Percentiles rank a stretch among this genome's conserved stretches.
These are phyloP conservation scores for Bufotes viridis DNA, from an alignment of 2,797 vertebrate species.

Conservation along the genomic window DNA sequence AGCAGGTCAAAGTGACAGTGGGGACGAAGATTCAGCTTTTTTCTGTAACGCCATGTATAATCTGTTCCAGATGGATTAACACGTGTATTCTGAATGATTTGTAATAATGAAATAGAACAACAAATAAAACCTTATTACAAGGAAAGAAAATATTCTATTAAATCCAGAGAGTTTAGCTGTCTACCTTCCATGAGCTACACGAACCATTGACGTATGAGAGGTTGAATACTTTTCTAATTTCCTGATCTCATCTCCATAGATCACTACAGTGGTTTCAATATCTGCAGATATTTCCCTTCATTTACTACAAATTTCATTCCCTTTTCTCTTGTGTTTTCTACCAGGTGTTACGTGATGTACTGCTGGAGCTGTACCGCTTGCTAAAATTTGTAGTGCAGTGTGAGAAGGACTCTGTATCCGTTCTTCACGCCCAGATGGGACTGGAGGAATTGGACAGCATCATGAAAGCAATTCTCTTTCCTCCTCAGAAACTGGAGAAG, in stretches of 20 bases:
- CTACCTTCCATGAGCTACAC: background rate
- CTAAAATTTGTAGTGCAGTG: slow-evolving; percentile 82
- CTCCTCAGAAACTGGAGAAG: slow-evolving; percentile 86
- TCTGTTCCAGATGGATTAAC: background rate
- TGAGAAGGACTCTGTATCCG: slow-evolving; percentile 78
- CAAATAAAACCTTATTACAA: background rate
- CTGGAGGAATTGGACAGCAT: slow-evolving; percentile 88
- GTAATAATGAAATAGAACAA: background rate
- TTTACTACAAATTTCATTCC: background rate
- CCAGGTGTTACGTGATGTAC: slow-evolving; percentile 87
- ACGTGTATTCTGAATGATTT: background rate
- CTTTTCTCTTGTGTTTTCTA: background rate
- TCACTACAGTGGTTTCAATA: background rate
- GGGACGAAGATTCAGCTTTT: background rate
- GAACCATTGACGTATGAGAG: background rate
- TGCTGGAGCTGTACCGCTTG: slow-evolving; percentile 89
- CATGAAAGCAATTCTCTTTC: slow-evolving; percentile 85
- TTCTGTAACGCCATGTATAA: slow-evolving; percentile 21
- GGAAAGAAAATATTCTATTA: background rate
- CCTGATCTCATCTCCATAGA: background rate
- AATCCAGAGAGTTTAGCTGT: background rate
- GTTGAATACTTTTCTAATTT: background rate
- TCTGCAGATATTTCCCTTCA: background rate
- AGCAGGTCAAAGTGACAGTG: background rate
- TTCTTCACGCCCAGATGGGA: slow-evolving; percentile 89